Percentiles rank a stretch among this genome's conserved stretches.
These are phyloP conservation scores for Arbacia lixula DNA, from an alignment of 53 echinoderm and acorn worm genomes.

Conservation along the genomic window DNA sequence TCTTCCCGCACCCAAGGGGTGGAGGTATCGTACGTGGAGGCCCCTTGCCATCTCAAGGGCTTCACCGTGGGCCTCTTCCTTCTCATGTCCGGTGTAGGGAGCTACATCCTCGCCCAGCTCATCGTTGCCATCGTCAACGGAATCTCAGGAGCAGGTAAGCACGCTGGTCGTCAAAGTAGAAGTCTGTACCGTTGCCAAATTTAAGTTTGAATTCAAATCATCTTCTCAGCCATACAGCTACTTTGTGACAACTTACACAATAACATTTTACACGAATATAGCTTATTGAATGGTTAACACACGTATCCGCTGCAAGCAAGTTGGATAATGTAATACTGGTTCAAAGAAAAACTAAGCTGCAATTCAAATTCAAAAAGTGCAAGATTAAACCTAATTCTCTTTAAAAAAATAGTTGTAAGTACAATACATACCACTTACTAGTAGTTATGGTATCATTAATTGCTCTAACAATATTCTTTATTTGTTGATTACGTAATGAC, in stretches of 20 bases:
- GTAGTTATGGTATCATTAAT: too few species aligned
- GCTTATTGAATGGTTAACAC: too few species aligned
- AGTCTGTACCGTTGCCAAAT: too few species aligned
- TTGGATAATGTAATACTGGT: too few species aligned
- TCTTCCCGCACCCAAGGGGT: constrained; percentile 48
- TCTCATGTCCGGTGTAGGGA: constrained; percentile 84
- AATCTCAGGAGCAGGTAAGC: constrained; percentile 35
- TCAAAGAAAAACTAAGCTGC: too few species aligned
- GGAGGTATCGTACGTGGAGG: constrained; percentile 72
- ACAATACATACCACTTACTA: not conserved
- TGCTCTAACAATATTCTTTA: not conserved
- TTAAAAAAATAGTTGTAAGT: not conserved
- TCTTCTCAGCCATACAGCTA: not conserved
- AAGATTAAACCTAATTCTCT: too few species aligned
- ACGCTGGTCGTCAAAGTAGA: too few species aligned
- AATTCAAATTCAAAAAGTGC: too few species aligned
- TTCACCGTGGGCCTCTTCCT: constrained; percentile 74
- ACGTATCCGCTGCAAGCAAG: too few species aligned
- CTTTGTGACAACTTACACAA: not conserved
- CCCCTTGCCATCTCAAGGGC: constrained; percentile 67
- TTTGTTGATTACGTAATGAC: not conserved
- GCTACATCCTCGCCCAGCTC: constrained; percentile 71
- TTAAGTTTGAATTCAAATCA: too few species aligned
- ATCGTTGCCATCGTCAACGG: constrained; percentile 54
- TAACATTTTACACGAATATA: not conserved